These are phyloP conservation scores for Amblyopsis hoosieri DNA, from an alignment of 2,797 vertebrate genomes.

Conservation along the genomic window DNA sequence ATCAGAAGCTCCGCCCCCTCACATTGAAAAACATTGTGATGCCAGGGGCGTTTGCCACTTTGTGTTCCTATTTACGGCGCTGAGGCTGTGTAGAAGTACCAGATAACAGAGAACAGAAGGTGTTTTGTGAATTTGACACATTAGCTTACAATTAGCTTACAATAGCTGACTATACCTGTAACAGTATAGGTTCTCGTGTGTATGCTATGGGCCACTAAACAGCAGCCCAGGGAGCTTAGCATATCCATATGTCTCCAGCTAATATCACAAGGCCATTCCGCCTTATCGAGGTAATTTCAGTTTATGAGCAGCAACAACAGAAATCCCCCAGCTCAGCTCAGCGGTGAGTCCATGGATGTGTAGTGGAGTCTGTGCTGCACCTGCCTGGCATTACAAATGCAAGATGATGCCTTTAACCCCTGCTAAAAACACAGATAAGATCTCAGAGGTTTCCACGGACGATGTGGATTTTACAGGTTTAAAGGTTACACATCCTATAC, in stretches of 20 bases:
- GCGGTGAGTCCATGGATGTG: slow-evolving; percentile 18
- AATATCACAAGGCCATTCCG: slow-evolving; percentile 44
- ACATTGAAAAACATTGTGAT: too few species aligned
- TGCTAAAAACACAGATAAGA: neutral
- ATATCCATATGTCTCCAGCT: slow-evolving; percentile 45
- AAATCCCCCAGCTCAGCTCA: slow-evolving; percentile 34
- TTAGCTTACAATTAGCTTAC: too few species aligned
- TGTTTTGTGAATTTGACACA: too few species aligned
- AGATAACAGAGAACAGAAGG: too few species aligned
- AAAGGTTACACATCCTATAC: slow-evolving; percentile 11
- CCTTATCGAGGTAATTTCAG: slow-evolving; percentile 51
- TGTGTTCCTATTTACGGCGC: too few species aligned
- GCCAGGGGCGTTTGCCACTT: too few species aligned
- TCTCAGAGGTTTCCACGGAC: slow-evolving; percentile 18
- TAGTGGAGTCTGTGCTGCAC: slow-evolving; percentile 14
- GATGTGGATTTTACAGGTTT: neutral
- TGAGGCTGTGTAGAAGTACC: too few species aligned
- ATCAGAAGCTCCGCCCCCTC: too few species aligned
- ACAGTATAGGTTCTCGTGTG: slow-evolving; percentile 29
- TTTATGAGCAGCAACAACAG: slow-evolving; percentile 41
- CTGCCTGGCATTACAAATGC: slow-evolving; percentile 49
- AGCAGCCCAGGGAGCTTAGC: slow-evolving; percentile 47
- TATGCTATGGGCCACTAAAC: slow-evolving; percentile 36
- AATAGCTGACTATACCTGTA: neutral
- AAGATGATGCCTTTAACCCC: slow-evolving; percentile 29